phyloP scores from a whole-genome alignment of 2,888 invertebrate genomes.

The Ditylenchus weischeri region DNA sequence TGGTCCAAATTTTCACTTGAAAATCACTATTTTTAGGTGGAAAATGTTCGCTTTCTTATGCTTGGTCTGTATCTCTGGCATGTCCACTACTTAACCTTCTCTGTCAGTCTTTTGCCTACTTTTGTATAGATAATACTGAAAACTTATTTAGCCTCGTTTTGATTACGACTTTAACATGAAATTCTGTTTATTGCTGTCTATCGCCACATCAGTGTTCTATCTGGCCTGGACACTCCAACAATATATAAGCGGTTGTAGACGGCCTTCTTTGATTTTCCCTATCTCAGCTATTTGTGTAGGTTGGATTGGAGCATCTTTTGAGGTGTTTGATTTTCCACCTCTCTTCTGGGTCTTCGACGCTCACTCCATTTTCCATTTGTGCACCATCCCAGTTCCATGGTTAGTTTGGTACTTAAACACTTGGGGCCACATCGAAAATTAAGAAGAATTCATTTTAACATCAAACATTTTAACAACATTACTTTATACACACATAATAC shows the following conservation, averaged over 20 bases:
- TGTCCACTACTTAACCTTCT: conserved; percentile 19
- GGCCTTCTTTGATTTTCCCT: conserved; percentile 25
- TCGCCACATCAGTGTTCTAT: conserved; percentile 37
- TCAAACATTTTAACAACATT: too few relatives aligned
- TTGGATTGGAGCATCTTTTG: conserved; percentile 33
- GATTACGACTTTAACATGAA: conserved; percentile 51
- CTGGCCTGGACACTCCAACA: conserved; percentile 23
- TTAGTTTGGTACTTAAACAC: conserved; percentile 22
- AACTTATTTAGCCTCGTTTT: conserved; percentile 21
- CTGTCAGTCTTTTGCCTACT: neutral
- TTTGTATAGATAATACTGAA: neutral
- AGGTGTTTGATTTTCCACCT: conserved; percentile 48
- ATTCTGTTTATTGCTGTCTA: conserved; percentile 37
- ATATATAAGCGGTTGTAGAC: conserved; percentile 15
- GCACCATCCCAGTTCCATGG: conserved; percentile 45
- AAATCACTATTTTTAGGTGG: neutral
- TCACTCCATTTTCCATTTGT: conserved; percentile 49
- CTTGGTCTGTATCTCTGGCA: conserved; percentile 19
- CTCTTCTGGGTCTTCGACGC: conserved; percentile 49
- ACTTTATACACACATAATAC: too few relatives aligned
- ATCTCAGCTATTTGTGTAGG: conserved; percentile 34
- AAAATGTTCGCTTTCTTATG: neutral
- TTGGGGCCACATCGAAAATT: neutral
- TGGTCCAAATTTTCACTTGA: too few relatives aligned
- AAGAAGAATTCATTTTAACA: too few relatives aligned